Base-by-base conservation (phyloP, 2,113 vertebrate species). In the Alosa alosa region DNA sequence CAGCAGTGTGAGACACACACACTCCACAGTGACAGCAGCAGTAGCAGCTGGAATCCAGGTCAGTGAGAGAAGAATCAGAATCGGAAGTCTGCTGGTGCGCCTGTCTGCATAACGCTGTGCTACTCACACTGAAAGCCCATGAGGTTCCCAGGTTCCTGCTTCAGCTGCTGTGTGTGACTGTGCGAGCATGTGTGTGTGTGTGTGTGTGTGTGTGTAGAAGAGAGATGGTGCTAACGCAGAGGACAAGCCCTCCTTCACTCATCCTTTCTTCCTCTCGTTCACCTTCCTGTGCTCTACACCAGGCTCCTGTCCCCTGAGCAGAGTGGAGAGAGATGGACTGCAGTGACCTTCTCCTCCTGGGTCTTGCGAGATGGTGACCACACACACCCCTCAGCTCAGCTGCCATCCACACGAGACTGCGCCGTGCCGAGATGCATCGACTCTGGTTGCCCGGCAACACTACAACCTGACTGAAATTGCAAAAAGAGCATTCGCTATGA, bases 401-500 rank as follows among this genome's bases (percentile, higher is more conserved):
- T 91, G 90, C 88, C 91, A 92, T 94, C 92, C 90, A 90, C 92
- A 85, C 91, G 92, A 93, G 91, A 93, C 92, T 92, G 93, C 90
- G 89, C 50, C 89, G 68, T 78, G 52, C 91, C 92, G 92, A 94
- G 92, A 93, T 94, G 92, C 94, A 90, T 93, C 82, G 90, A 93
- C 88, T 89, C 89, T 18, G 92, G 94, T 95, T 95, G 94, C 94
- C 81, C 86, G 92, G 95, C 93, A 95, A 95, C 95, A 95, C 90
- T 92, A 91, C 89, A 88, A 88, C 93, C 93, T 93, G 93, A 92
- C 91, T 85, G 90, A 93, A 95, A 93, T 92, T 93, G 93, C 91
- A 92, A 91, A 94, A 90, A 93, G 92, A 90, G 91, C 90, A 52
- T 85, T 47, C 3, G 89, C 90, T 75, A 90, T 87, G 84, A 87